Conservation (phyloP, 2,113 vertebrate genomes). For the Chaetorhynchus papuensis region DNA sequence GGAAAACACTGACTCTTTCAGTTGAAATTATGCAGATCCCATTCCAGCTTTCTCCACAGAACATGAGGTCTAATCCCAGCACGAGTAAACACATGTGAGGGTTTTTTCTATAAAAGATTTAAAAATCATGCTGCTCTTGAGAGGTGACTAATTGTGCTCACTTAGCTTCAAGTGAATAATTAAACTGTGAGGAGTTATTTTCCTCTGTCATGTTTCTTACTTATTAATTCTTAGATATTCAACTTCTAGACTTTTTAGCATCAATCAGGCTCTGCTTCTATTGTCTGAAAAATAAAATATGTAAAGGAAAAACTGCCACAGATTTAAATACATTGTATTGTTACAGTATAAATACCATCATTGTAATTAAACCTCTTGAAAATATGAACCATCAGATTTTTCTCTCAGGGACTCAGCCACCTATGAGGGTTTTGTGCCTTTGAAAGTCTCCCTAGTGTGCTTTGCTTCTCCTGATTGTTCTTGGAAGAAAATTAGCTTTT, state of each 20-base stretch:
- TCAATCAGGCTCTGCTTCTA: neutral
- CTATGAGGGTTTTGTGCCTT: neutral
- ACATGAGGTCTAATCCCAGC: neutral
- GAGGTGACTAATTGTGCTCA: conserved; percentile 10
- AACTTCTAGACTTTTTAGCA: neutral
- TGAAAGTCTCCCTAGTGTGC: neutral
- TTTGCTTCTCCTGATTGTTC: neutral
- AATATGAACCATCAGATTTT: neutral
- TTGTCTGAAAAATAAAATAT: neutral
- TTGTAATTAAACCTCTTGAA: neutral
- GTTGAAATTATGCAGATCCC: neutral
- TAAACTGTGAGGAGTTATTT: conserved; percentile 3
- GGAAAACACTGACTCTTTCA: neutral
- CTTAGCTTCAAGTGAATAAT: conserved; percentile 25
- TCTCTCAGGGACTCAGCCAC: neutral
- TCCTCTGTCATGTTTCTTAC: neutral
- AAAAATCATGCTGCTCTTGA: neutral
- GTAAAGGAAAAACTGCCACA: neutral
- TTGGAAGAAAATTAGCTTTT: neutral
- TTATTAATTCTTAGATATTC: neutral
- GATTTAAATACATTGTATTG: neutral
- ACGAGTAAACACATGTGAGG: neutral
- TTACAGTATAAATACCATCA: neutral
- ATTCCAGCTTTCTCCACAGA: neutral
- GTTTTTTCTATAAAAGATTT: neutral